phyloP scores from a whole-genome alignment of 2,113 vertebrate genomes.

The Amazona guildingii region DNA sequence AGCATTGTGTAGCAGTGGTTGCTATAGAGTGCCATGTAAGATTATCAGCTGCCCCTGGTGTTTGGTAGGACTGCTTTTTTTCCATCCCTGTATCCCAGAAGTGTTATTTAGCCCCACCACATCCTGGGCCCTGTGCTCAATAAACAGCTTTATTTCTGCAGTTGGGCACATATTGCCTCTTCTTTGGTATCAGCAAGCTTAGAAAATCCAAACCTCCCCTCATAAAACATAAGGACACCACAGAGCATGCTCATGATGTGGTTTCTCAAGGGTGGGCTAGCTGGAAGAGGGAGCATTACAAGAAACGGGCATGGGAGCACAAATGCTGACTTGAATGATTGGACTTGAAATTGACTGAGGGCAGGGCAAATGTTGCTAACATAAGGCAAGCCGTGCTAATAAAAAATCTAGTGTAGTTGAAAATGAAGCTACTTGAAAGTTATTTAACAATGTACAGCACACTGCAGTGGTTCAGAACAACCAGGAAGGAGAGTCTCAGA shows the following conservation, averaged over 20 bases:
- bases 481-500: neutral
- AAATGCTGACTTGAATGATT: neutral
- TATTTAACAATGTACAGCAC: neutral
- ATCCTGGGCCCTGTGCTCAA: neutral
- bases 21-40: neutral
- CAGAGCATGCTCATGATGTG: neutral
- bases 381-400: neutral
- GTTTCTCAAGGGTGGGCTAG: neutral
- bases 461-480: neutral
- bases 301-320: neutral
- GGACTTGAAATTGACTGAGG: neutral
- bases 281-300: neutral
- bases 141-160: neutral
- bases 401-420: neutral
- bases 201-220: neutral
- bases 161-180: neutral
- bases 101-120: neutral
- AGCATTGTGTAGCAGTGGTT: neutral
- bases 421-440: neutral
- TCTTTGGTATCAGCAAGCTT: neutral
- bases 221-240: neutral
- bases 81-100: neutral
- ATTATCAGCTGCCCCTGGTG: neutral
- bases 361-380: neutral
- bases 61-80: neutral